Evolutionary conservation across 23 tunicate genomes (phyloP).

Genomic region (Styela clava): DNA sequence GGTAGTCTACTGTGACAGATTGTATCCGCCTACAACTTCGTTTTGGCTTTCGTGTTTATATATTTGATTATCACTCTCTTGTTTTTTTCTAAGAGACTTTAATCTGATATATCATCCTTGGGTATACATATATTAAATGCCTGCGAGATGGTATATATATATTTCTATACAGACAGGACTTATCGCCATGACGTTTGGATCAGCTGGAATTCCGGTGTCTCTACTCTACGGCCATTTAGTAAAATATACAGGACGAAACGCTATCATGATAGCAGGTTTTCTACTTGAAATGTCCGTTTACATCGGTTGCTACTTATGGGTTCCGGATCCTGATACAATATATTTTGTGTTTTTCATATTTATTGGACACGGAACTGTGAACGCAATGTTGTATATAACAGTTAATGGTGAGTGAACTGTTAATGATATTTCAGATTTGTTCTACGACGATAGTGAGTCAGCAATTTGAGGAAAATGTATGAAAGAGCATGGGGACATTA

Average conservation of each 20-base stretch:
- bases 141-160: no score
- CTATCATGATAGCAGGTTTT: not conserved
- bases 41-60: no score
- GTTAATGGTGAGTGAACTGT: not conserved
- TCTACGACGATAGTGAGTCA: no score
- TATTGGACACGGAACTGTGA: slow-evolving; percentile 6
- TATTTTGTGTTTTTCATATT: slow-evolving; percentile 2
- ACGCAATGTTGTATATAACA: not conserved
- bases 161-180: slow-evolving; percentile 13
- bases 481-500: no score
- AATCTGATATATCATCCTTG: no score
- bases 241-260: not conserved
- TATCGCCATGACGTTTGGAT: slow-evolving; percentile 3
- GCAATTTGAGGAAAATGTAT: no score
- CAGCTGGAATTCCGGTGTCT: slow-evolving; percentile 6
- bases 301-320: not conserved
- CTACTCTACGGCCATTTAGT: not conserved
- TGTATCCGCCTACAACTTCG: no score
- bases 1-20: no score
- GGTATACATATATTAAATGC: no score
- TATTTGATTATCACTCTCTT: no score
- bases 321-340: slow-evolving; percentile 6
- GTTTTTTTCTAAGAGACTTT: no score
- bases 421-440: no score
- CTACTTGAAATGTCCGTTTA: not conserved